Conservation (phyloP, 2,888 invertebrate genomes). For the Plebejus argus region DNA sequence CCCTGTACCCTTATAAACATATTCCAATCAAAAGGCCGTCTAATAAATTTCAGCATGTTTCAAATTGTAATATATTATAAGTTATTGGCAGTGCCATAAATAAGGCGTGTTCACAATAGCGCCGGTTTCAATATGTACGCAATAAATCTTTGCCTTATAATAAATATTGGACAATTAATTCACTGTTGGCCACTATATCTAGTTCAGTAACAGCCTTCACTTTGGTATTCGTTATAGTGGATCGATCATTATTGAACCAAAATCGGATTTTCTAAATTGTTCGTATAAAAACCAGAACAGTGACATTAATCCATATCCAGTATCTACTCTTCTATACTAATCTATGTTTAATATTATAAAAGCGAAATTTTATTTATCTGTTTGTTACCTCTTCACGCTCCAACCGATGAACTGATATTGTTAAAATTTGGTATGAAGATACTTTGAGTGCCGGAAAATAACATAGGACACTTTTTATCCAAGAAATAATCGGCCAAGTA, state of each 20-base stretch:
- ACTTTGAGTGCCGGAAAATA: no score
- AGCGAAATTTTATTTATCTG: no score
- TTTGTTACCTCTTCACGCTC: no score
- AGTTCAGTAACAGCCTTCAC: slow-evolving; percentile 12
- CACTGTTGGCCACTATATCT: slow-evolving; percentile 5
- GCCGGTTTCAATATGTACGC: slow-evolving; percentile 20
- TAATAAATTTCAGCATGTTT: slow-evolving; percentile 23
- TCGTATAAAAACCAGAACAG: neutral
- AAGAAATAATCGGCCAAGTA: no score
- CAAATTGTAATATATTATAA: slow-evolving; percentile 18
- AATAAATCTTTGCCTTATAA: slow-evolving; percentile 18
- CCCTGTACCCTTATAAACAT: neutral
- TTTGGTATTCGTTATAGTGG: neutral
- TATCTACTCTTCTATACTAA: no score
- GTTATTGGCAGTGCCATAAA: slow-evolving; percentile 27
- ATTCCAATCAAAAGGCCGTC: slow-evolving; percentile 11
- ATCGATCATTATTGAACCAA: neutral
- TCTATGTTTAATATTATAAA: no score
- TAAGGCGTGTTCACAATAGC: slow-evolving; percentile 10
- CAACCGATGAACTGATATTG: no score
- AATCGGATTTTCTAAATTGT: neutral
- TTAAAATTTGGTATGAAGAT: no score
- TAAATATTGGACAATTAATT: slow-evolving; percentile 23
- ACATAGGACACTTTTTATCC: no score
- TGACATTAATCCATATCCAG: neutral